Conservation (phyloP, 2,888 invertebrate species). For the Lepidochrysops patricia region DNA sequence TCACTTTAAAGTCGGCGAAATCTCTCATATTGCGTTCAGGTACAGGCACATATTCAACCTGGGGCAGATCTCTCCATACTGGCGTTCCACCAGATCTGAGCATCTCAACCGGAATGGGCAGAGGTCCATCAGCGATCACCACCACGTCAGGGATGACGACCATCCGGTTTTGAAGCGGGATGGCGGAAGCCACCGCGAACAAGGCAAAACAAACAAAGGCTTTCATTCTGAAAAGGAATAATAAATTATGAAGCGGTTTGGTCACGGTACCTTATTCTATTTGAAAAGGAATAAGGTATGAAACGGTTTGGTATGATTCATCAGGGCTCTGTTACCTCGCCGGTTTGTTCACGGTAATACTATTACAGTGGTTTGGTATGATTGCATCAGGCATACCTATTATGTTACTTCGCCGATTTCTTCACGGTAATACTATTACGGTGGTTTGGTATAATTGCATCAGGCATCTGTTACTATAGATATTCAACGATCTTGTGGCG, state of each 20-base stretch:
- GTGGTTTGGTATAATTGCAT: too few relatives aligned
- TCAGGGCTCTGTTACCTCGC: not conserved
- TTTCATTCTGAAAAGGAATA: slow-evolving; percentile 4
- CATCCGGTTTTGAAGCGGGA: not conserved
- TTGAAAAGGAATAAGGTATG: not conserved
- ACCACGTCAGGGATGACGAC: not conserved
- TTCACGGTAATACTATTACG: too few relatives aligned
- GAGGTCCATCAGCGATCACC: not conserved
- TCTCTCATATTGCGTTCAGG: not conserved
- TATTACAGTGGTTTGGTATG: too few relatives aligned
- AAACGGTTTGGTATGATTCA: not conserved
- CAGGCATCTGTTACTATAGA: too few relatives aligned
- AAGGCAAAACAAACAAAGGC: slow-evolving; percentile 7
- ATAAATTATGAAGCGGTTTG: too few relatives aligned
- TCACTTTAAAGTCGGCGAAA: not conserved
- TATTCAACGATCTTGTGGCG: too few relatives aligned
- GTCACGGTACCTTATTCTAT: too few relatives aligned
- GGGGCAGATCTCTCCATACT: not conserved
- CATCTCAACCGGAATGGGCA: not conserved
- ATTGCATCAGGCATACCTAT: too few relatives aligned
- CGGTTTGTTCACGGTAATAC: too few relatives aligned
- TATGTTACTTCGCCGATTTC: too few relatives aligned
- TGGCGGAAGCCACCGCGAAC: slow-evolving; percentile 9
- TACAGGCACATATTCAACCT: not conserved
- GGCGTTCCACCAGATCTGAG: not conserved